These are phyloP conservation scores for Heliothis subflexa DNA, from an alignment of 1,140 invertebrate genomes.

Conservation along the genomic window DNA sequence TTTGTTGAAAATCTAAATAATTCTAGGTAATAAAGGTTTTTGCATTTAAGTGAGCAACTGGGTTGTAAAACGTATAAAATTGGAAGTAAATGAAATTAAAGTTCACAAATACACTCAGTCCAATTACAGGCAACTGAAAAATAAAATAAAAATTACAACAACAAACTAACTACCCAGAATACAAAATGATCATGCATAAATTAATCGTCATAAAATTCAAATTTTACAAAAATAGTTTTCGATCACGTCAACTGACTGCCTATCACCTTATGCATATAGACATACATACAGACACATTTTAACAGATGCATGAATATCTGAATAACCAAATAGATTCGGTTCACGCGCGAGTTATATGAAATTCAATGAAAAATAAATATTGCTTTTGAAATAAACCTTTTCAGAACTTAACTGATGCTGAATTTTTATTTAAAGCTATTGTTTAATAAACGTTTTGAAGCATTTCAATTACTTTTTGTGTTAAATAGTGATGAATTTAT, in stretches of 20 bases:
- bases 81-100: too few relatives aligned
- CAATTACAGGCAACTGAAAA: too few relatives aligned
- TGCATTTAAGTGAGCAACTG: too few relatives aligned
- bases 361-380: constrained; percentile 30
- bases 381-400: constrained; percentile 15
- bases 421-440: background rate
- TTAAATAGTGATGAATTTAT: background rate
- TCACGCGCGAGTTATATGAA: constrained; percentile 16
- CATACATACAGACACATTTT: background rate
- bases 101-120: too few relatives aligned
- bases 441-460: background rate
- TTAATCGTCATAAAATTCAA: background rate
- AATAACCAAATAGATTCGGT: constrained; percentile 24
- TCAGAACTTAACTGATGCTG: background rate
- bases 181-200: background rate
- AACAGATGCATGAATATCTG: constrained; percentile 22
- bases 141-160: too few relatives aligned
- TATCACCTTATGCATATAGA: constrained; percentile 3
- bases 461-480: background rate
- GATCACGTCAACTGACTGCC: background rate
- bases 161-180: background rate
- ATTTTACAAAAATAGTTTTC: constrained; percentile 1
- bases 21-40: too few relatives aligned
- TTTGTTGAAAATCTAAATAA: too few relatives aligned
- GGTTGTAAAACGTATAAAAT: too few relatives aligned